These are phyloP conservation scores for Oophaga sylvatica DNA, from an alignment of 2,797 vertebrate genomes.

Conservation along the genomic window DNA sequence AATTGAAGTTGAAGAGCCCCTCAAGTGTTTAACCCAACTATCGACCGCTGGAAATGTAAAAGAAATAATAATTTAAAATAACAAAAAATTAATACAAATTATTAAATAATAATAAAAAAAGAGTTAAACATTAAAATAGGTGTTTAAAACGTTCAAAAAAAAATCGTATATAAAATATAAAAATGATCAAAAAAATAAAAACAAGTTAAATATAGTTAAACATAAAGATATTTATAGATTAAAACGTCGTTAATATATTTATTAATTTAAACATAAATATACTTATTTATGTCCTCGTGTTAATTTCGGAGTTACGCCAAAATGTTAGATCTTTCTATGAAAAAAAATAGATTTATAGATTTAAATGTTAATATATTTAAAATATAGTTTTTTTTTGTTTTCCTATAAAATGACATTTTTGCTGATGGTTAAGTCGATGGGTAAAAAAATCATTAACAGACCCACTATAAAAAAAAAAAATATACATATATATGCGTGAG, in stretches of 20 bases:
- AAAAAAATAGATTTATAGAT: too few relatives aligned
- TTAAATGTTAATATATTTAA: neutral
- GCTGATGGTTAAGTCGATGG: neutral
- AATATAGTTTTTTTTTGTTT: neutral
- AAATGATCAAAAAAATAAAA: neutral
- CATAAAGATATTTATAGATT: too few relatives aligned
- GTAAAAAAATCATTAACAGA: constrained; percentile 19
- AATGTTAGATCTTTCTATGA: too few relatives aligned
- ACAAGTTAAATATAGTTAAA: neutral
- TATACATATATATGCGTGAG: neutral
- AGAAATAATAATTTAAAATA: neutral
- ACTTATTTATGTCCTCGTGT: too few relatives aligned
- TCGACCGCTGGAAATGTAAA: neutral
- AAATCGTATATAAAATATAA: neutral
- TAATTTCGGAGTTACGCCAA: too few relatives aligned
- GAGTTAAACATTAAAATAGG: neutral
- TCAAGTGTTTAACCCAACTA: neutral
- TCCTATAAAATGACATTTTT: neutral
- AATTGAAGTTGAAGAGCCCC: neutral
- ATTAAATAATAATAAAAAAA: neutral
- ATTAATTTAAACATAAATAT: too few relatives aligned
- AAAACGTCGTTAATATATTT: too few relatives aligned
- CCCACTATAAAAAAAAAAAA: neutral
- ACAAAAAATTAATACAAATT: neutral
- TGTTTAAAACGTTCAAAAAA: neutral